These are phyloP conservation scores for Mantis religiosa DNA, from an alignment of 2,888 invertebrate genomes.

Conservation along the genomic window DNA sequence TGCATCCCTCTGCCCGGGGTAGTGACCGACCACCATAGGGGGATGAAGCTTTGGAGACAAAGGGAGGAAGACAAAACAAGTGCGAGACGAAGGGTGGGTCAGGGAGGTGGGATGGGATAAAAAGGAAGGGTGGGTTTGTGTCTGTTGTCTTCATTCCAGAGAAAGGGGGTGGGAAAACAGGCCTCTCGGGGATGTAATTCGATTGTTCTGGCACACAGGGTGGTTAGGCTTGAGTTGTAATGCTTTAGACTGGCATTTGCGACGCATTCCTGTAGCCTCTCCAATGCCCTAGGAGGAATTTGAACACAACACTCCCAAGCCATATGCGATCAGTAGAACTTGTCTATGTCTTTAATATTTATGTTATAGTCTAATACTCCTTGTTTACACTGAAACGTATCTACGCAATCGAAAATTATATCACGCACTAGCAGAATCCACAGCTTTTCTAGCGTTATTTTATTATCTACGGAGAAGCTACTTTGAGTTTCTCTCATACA, in stretches of 20 bases:
- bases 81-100: background rate
- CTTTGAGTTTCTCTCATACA: too few relatives aligned
- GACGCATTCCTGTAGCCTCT: background rate
- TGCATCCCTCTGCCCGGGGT: background rate
- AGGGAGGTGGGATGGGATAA: background rate
- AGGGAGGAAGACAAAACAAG: background rate
- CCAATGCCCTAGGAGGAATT: too few relatives aligned
- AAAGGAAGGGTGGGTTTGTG: background rate
- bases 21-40: background rate
- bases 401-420: too few relatives aligned
- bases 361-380: too few relatives aligned
- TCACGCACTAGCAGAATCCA: too few relatives aligned
- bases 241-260: background rate
- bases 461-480: too few relatives aligned
- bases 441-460: too few relatives aligned
- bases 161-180: constrained; percentile 20
- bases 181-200: constrained; percentile 30
- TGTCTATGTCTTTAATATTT: too few relatives aligned
- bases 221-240: background rate
- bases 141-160: constrained; percentile 24
- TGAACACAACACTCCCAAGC: too few relatives aligned
- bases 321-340: too few relatives aligned
- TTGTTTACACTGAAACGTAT: too few relatives aligned
- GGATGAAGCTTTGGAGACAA: background rate
- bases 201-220: constrained; percentile 21